Percentiles rank a stretch among this genome's conserved stretches.
Evolutionary conservation across 2,797 vertebrate species (phyloP).

Genomic region (Sylvilagus floridanus): DNA sequence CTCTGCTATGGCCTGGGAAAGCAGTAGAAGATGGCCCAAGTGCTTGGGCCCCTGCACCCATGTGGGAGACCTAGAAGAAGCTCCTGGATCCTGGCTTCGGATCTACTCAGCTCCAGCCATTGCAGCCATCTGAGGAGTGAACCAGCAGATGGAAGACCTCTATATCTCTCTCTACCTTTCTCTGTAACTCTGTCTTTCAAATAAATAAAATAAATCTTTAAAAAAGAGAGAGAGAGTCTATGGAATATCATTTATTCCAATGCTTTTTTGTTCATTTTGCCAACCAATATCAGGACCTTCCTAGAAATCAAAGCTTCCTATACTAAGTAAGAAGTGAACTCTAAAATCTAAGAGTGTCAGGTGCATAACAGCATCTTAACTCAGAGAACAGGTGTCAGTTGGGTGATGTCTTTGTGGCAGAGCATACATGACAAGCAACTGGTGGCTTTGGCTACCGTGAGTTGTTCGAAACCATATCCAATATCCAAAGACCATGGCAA

Average conservation of each 20-base stretch:
- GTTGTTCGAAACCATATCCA: background rate
- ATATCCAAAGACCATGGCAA: background rate
- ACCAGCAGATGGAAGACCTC: too few species aligned
- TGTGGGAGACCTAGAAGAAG: too few species aligned
- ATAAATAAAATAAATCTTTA: too few species aligned
- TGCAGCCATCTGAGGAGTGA: too few species aligned
- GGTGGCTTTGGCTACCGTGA: background rate
- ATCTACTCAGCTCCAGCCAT: too few species aligned
- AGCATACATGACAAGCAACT: background rate
- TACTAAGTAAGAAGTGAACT: background rate
- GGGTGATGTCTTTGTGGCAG: background rate
- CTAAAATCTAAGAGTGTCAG: background rate
- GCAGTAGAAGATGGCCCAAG: too few species aligned
- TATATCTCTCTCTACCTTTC: too few species aligned
- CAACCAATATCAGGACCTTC: background rate
- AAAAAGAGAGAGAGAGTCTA: too few species aligned
- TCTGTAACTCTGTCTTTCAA: too few species aligned
- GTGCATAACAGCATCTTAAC: background rate
- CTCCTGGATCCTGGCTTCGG: too few species aligned
- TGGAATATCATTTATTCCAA: background rate
- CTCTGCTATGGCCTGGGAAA: too few species aligned
- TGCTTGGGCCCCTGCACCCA: too few species aligned
- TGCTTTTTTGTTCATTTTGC: background rate
- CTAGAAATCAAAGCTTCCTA: background rate
- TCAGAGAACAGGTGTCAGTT: background rate